A percentile compares a stretch with the other conserved stretches of the same genome.
phyloP scores from a whole-genome alignment of 2,113 vertebrate genomes.

The Labeo rohita region DNA sequence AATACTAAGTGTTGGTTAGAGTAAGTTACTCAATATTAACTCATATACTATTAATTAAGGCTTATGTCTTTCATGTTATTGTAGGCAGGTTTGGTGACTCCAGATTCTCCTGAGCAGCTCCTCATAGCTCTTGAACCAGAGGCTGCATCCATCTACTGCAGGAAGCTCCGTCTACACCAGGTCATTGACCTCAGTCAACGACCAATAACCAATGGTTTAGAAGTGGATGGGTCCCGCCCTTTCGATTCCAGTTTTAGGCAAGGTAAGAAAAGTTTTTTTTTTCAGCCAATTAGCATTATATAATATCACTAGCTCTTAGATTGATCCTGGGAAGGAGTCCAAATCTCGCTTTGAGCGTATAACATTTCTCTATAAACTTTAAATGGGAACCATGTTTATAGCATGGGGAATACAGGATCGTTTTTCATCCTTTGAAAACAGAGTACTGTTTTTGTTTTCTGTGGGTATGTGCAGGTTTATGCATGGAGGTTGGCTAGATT shows the following conservation, averaged over 20 bases:
- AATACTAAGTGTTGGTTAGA: neutral
- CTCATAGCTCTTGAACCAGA: conserved; percentile 94
- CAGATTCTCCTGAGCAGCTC: conserved; percentile 86
- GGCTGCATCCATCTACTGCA: conserved; percentile 93
- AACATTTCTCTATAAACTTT: conserved; percentile 57
- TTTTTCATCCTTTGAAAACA: conserved; percentile 50
- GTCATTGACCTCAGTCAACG: conserved; percentile 87
- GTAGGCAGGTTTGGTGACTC: conserved; percentile 87
- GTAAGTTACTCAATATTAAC: neutral
- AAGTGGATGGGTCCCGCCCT: conserved; percentile 70
- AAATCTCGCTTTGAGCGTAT: conserved; percentile 19
- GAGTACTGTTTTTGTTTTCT: conserved; percentile 51
- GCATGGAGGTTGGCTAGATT: conserved; percentile 28
- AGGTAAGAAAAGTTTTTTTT: conserved; percentile 69
- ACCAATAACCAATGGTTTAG: conserved; percentile 73
- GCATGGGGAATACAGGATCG: conserved; percentile 62
- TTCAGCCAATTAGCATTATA: neutral
- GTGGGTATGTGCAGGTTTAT: conserved; percentile 27
- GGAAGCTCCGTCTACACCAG: conserved; percentile 92
- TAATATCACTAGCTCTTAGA: neutral
- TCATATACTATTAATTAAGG: neutral
- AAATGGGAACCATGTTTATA: conserved; percentile 62
- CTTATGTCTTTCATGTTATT: neutral
- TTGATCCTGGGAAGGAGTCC: neutral
- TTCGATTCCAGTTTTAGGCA: conserved; percentile 92